Conservation (phyloP, 2,888 invertebrate genomes). For the Lasioglossum lativentre region DNA sequence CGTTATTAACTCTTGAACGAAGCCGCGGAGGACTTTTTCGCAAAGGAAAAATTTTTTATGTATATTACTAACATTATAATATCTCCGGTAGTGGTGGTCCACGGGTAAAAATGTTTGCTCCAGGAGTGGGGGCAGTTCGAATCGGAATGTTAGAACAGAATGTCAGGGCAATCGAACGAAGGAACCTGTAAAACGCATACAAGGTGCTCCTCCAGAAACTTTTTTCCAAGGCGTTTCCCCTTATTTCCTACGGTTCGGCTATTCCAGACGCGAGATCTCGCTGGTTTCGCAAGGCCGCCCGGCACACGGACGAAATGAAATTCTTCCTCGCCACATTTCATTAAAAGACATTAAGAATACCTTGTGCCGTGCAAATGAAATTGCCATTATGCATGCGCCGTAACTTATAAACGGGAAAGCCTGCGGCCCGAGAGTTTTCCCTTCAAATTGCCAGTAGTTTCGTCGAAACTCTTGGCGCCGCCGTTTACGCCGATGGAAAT, state of each 20-base stretch:
- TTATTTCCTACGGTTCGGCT: constrained; percentile 35
- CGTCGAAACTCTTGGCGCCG: neutral
- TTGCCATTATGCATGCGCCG: constrained; percentile 55
- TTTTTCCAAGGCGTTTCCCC: neutral
- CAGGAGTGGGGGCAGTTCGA: too few relatives aligned
- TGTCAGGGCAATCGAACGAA: too few relatives aligned
- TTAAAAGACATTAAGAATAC: constrained; percentile 59
- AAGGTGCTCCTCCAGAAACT: neutral
- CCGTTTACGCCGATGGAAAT: constrained; percentile 1
- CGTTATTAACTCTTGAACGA: too few relatives aligned
- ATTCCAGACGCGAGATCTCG: constrained; percentile 31
- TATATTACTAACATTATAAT: too few relatives aligned
- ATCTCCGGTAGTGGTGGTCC: too few relatives aligned
- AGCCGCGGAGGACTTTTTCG: too few relatives aligned
- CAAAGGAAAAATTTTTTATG: too few relatives aligned
- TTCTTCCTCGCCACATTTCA: constrained; percentile 56
- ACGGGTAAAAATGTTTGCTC: too few relatives aligned
- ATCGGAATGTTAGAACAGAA: too few relatives aligned
- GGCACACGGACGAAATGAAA: constrained; percentile 50
- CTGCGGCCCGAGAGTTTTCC: neutral
- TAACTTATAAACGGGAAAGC: constrained; percentile 37
- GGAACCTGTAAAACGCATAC: too few relatives aligned
- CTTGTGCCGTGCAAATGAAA: constrained; percentile 47
- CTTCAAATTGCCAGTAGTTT: constrained; percentile 23
- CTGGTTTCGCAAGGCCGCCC: constrained; percentile 34